Evolutionary conservation across 2,113 vertebrate genomes (phyloP).

Genomic region (Lycocorax pyrrhopterus): DNA sequence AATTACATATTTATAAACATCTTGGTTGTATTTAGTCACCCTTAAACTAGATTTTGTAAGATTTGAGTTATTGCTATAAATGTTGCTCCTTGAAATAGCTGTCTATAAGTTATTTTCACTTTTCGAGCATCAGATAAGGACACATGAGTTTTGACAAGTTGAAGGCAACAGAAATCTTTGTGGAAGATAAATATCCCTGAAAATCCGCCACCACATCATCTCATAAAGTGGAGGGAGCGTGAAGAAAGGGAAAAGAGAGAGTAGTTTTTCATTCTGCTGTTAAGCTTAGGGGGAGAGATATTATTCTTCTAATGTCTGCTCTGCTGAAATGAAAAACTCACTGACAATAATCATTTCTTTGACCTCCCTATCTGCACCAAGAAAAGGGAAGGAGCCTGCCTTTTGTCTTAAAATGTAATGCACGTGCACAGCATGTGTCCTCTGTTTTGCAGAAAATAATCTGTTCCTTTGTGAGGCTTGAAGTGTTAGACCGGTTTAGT

Average conservation of each 20-base stretch:
- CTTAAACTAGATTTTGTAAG: not conserved
- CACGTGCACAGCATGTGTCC: not conserved
- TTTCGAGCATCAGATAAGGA: not conserved
- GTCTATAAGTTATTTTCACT: not conserved
- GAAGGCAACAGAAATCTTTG: slow-evolving; percentile 2
- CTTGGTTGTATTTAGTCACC: not conserved
- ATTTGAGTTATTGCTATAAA: not conserved
- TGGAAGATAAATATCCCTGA: not conserved
- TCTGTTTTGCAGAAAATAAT: not conserved
- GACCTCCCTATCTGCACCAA: not conserved
- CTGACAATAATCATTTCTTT: not conserved
- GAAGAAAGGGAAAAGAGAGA: not conserved
- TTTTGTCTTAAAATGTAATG: slow-evolving; percentile 2
- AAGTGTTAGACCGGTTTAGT: not conserved
- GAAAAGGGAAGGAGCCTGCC: not conserved
- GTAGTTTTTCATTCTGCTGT: slow-evolving; percentile 40
- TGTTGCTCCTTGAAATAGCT: not conserved
- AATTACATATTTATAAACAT: not conserved
- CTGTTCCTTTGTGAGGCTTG: slow-evolving; percentile 8
- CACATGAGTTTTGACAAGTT: slow-evolving; percentile 5
- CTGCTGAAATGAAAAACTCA: slow-evolving; percentile 38
- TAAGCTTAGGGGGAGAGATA: slow-evolving; percentile 42
- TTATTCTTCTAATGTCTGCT: slow-evolving; percentile 36
- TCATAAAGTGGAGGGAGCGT: not conserved
- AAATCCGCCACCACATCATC: not conserved